Percentiles rank a stretch among this genome's conserved stretches.
Evolutionary conservation across 92 coral and sea anemone species (phyloP).

Genomic region (Epizoanthus stellaris): DNA sequence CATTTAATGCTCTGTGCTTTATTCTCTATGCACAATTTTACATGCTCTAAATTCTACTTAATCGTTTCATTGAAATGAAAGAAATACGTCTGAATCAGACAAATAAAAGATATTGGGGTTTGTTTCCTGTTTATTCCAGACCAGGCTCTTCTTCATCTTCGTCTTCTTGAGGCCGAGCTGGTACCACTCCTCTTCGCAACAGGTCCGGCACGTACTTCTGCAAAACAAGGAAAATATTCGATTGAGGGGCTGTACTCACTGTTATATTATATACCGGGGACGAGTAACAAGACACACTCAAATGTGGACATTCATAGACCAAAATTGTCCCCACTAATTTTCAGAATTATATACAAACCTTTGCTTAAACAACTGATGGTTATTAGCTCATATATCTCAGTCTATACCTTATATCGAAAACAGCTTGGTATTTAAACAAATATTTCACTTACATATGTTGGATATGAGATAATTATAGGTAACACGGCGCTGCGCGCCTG

Average conservation of each 20-base stretch:
- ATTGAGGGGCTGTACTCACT: neutral
- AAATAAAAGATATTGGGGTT: neutral
- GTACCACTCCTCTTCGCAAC: constrained; percentile 3
- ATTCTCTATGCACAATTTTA: constrained; percentile 28
- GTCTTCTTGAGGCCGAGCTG: neutral
- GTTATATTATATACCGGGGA: no score
- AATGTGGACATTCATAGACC: no score
- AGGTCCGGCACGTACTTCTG: constrained; percentile 29
- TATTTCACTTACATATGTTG: no score
- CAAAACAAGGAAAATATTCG: neutral
- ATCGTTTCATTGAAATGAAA: constrained; percentile 43
- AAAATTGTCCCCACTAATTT: no score
- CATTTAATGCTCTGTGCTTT: constrained; percentile 38
- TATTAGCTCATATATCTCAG: no score
- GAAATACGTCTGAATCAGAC: constrained; percentile 32
- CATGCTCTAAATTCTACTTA: constrained; percentile 39
- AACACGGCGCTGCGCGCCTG: no score
- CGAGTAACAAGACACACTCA: no score
- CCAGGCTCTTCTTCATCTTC: constrained; percentile 5
- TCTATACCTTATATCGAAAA: no score
- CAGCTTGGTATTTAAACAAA: no score
- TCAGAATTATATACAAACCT: no score
- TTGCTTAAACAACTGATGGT: no score
- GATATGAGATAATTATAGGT: no score
- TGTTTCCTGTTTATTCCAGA: neutral